Base-by-base conservation (phyloP, 1,140 invertebrate genomes). In the Solen grandis region DNA sequence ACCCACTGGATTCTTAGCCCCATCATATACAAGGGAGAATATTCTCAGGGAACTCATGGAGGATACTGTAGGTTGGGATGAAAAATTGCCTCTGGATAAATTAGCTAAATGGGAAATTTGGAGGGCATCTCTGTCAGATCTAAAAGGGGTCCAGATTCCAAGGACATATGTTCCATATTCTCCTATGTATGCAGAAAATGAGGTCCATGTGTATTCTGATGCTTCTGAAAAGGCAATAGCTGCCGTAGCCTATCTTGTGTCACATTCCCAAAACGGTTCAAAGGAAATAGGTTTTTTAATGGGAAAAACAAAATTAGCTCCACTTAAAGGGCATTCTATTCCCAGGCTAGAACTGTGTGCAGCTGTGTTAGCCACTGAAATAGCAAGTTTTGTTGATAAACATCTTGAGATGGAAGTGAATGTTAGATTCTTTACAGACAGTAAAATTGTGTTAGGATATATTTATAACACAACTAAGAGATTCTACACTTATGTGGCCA, bases 281-380 rank as follows among this genome's bases (percentile, higher is more conserved):
- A n/a, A 2, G 36, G 14, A 78, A 16, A 19, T 8, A 35, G 33
- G 14, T 5, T 75, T 73, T 38, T 29, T 84, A 4, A 31, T 78
- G 4, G 76, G 76, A n/a, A 87, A 85, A 38, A 59, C 83, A 1
- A 60, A 82, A n/a, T 22, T 86, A n/a, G 66, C 86, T 4, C 85
- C 85, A 0, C 35, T 65, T 5, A 31, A 62, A 2, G 63, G 50
- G n/a, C 38, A 86, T 16, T 69, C 62, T 4, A 78, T 84, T 22
- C 86, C 79, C 5, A 41, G 63, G 69, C 81, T 14, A 69, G 78
- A 22, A n/a, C n/a, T n/a, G n/a, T n/a, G n/a, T n/a, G n/a, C n/a
- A n/a, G n/a, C n/a, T n/a, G n/a, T n/a, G n/a, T 33, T 75, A 22
- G 83, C 68, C 4, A 29, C 46, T 8, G 73, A 82, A 38, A n/a